phyloP scores from a whole-genome alignment of 2,797 vertebrate species.

The Chlorospingus flavigularis region DNA sequence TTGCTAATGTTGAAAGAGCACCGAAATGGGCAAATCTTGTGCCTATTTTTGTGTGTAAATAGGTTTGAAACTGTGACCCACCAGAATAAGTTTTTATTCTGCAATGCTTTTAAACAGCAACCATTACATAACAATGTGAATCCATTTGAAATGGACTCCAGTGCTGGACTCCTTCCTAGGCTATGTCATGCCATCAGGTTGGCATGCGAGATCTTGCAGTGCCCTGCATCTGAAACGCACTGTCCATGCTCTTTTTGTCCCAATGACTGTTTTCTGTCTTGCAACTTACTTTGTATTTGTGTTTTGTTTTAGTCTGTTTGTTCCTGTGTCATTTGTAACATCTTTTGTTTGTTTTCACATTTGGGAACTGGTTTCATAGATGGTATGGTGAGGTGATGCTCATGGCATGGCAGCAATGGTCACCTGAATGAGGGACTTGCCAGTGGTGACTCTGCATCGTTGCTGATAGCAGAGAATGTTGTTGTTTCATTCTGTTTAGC shows the following conservation, averaged over 20 bases:
- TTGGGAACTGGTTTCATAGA: background rate
- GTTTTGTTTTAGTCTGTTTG: background rate
- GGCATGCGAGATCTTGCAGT: background rate
- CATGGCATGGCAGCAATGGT: background rate
- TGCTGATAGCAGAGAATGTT: background rate
- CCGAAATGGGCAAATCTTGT: background rate
- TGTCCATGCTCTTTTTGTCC: background rate
- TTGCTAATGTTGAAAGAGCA: background rate
- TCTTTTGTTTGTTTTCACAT: background rate
- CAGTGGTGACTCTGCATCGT: background rate
- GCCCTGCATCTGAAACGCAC: background rate
- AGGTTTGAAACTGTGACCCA: background rate
- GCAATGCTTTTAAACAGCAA: background rate
- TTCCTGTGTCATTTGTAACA: background rate
- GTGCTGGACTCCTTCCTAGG: background rate
- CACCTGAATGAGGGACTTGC: rapidly evolving
- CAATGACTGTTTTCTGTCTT: background rate
- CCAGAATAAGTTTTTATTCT: background rate
- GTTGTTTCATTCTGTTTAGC: background rate
- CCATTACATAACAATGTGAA: background rate
- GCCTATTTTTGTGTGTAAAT: background rate
- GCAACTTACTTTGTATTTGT: background rate
- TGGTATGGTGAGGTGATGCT: background rate
- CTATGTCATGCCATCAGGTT: background rate
- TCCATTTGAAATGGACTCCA: background rate